phyloP scores from a whole-genome alignment of 1,140 invertebrate species.

The Drosophila nikananu region DNA sequence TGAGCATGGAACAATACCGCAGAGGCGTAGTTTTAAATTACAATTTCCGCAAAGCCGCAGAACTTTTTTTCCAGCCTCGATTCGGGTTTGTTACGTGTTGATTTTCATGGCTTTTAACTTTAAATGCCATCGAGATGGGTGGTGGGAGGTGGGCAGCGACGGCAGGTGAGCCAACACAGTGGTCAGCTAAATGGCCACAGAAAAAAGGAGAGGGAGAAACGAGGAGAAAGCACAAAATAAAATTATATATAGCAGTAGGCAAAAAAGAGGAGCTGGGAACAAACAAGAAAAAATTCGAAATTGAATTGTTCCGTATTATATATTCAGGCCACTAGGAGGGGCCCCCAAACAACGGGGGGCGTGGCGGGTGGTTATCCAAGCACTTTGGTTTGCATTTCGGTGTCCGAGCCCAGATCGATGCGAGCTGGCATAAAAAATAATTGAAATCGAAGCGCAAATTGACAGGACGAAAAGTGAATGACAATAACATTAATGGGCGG shows the following conservation, averaged over 20 bases:
- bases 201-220: slow-evolving; percentile 40
- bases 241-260: slow-evolving; percentile 45
- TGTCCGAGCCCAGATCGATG: slow-evolving; percentile 25
- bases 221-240: slow-evolving; percentile 45
- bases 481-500: slow-evolving; percentile 33
- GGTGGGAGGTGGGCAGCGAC: background rate
- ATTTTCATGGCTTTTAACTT: slow-evolving; percentile 73
- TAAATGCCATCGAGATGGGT: slow-evolving; percentile 51
- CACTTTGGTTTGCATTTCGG: slow-evolving; percentile 25
- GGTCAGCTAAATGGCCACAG: slow-evolving; percentile 65
- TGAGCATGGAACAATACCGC: slow-evolving; percentile 14
- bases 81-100: slow-evolving; percentile 51
- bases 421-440: slow-evolving; percentile 38
- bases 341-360: background rate
- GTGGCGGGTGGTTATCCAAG: background rate
- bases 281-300: slow-evolving; percentile 51
- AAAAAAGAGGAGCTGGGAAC: slow-evolving; percentile 23
- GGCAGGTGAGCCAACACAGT: slow-evolving; percentile 28
- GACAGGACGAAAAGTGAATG: slow-evolving; percentile 45
- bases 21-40: slow-evolving; percentile 70
- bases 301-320: slow-evolving; percentile 55
- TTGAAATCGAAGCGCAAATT: slow-evolving; percentile 47
- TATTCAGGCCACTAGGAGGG: slow-evolving; percentile 30
- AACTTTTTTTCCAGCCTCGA: slow-evolving; percentile 44
- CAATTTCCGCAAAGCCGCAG: slow-evolving; percentile 66